Evolutionary conservation across 2,888 invertebrate species (phyloP).

Genomic region (Nymphalis urticae): DNA sequence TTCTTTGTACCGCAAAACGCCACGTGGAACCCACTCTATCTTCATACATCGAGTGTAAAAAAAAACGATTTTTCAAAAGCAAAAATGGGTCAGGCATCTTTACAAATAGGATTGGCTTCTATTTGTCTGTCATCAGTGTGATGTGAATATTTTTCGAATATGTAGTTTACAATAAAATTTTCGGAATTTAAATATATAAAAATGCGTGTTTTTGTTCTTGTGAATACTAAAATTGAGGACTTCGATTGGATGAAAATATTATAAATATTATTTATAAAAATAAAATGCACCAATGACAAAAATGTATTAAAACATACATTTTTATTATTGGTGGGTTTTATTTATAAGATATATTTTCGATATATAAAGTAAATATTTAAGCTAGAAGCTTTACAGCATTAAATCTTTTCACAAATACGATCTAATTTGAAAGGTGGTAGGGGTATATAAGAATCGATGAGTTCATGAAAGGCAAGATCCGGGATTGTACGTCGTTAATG

Average conservation of each 20-base stretch:
- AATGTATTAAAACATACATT: too few species aligned
- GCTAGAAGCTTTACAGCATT: too few species aligned
- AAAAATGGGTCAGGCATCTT: slow-evolving; percentile 25
- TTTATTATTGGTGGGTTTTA: too few species aligned
- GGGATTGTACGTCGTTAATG: slow-evolving; percentile 39
- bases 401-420: too few species aligned
- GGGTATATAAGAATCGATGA: slow-evolving; percentile 25
- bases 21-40: slow-evolving; percentile 10
- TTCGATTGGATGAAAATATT: too few species aligned
- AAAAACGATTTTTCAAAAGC: slow-evolving; percentile 19
- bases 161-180: neutral
- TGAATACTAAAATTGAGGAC: neutral
- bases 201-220: neutral
- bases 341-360: too few species aligned
- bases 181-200: neutral
- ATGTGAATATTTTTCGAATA: neutral
- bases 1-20: slow-evolving; percentile 2
- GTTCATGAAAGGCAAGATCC: slow-evolving; percentile 26
- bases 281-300: too few species aligned
- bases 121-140: slow-evolving; percentile 16
- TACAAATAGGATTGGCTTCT: slow-evolving; percentile 25
- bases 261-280: too few species aligned
- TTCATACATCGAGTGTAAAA: slow-evolving; percentile 23
- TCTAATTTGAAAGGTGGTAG: slow-evolving; percentile 17
- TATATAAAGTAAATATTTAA: too few species aligned